These are phyloP conservation scores for Gulo gulo DNA, from an alignment of 2,113 vertebrate species.

Conservation along the genomic window DNA sequence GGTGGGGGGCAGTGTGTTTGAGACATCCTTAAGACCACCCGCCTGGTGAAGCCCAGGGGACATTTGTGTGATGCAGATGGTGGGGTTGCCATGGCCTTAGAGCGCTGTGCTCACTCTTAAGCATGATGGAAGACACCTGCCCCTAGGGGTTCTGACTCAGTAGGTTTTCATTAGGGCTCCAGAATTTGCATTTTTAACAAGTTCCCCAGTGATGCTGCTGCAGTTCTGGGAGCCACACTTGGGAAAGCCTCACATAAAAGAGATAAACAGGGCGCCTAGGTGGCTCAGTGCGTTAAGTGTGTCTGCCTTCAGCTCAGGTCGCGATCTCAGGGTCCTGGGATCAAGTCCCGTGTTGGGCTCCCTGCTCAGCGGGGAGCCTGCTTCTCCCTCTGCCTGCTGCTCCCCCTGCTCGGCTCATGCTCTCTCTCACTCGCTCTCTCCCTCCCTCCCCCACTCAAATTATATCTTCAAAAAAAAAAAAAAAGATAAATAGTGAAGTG, in stretches of 20 bases:
- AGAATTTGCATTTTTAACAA: not conserved
- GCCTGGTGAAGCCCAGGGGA: not conserved
- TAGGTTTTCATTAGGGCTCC: not conserved
- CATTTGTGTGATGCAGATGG: not conserved
- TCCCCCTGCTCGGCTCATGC: fast-evolving
- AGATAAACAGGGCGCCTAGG: not conserved
- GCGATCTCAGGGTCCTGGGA: no score
- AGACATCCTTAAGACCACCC: not conserved
- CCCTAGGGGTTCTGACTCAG: not conserved
- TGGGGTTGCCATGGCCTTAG: not conserved
- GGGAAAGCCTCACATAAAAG: not conserved
- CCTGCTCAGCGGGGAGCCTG: no score
- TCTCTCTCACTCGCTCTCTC: no score
- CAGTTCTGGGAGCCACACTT: not conserved
- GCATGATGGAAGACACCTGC: fast-evolving
- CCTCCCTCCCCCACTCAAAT: not conserved
- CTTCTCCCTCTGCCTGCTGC: no score
- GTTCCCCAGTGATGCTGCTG: not conserved
- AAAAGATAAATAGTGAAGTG: not conserved
- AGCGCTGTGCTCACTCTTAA: fast-evolving
- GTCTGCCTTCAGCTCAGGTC: not conserved
- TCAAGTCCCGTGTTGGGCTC: no score
- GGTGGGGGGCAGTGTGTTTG: not conserved
- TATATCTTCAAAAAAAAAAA: not conserved
- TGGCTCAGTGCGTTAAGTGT: not conserved